A percentile compares a stretch with the other conserved stretches of the same genome.
Conservation (phyloP, 2,888 invertebrate genomes). For the Griposia aprilina region DNA sequence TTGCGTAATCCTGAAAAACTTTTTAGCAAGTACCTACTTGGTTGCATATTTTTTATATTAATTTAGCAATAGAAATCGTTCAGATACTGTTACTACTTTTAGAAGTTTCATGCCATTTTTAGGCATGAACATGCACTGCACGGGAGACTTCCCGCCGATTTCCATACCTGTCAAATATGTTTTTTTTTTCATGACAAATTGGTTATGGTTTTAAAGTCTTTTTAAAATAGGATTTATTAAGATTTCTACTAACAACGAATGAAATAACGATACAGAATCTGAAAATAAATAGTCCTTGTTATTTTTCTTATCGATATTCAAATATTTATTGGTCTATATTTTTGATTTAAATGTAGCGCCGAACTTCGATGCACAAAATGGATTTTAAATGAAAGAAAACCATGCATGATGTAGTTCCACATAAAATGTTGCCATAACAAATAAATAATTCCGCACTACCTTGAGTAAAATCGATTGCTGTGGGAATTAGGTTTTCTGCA, state of each 20-base stretch:
- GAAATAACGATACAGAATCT: neutral
- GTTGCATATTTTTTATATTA: neutral
- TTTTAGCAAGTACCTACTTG: neutral
- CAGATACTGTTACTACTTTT: too few species aligned
- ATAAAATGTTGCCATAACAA: slow-evolving; percentile 8
- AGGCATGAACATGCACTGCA: too few species aligned
- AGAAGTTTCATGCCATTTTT: too few species aligned
- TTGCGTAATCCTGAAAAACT: neutral
- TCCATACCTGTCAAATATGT: too few species aligned
- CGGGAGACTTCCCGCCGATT: too few species aligned
- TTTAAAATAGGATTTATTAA: neutral
- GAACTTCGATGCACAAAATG: too few species aligned
- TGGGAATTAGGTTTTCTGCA: slow-evolving; percentile 50
- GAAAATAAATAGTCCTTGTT: neutral
- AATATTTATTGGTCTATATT: neutral
- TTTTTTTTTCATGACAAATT: too few species aligned
- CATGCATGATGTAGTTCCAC: neutral
- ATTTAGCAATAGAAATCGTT: too few species aligned
- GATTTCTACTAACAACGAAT: neutral
- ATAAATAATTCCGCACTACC: slow-evolving; percentile 18
- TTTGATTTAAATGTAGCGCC: neutral
- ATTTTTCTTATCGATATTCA: neutral
- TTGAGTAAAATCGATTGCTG: slow-evolving; percentile 47
- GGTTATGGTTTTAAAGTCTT: too few species aligned
- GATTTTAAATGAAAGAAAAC: neutral